Conservation (phyloP, 2,113 vertebrate genomes). For the Diadophis punctatus region DNA sequence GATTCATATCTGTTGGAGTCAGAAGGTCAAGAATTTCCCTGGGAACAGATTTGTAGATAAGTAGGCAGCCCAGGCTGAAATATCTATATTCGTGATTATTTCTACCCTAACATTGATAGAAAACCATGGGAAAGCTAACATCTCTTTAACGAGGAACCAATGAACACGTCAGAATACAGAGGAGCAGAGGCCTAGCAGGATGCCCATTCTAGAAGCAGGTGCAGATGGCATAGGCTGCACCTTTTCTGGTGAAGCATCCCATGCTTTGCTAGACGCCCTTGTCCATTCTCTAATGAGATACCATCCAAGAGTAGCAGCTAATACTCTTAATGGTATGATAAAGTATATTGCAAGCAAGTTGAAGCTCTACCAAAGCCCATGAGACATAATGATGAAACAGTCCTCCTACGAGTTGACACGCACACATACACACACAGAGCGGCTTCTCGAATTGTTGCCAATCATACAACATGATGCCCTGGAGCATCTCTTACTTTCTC, state of each 20-base stretch:
- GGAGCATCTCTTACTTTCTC: conserved; percentile 81
- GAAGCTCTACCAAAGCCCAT: background rate
- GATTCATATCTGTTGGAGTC: background rate
- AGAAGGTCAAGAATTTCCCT: background rate
- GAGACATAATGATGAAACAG: no score
- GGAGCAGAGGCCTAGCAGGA: background rate
- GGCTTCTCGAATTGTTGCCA: background rate
- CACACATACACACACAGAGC: background rate
- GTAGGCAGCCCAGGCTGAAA: background rate
- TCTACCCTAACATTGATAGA: background rate
- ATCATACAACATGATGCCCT: background rate
- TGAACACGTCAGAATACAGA: background rate
- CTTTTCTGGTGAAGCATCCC: background rate
- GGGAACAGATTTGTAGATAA: background rate
- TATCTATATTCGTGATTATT: no score
- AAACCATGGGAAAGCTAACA: background rate
- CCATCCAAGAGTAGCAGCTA: background rate
- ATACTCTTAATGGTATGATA: background rate
- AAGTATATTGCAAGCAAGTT: background rate
- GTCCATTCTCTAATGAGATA: background rate
- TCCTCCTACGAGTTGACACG: background rate
- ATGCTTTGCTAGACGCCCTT: background rate
- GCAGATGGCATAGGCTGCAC: background rate
- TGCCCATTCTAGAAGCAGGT: background rate
- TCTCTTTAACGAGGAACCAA: background rate